Percentiles rank a stretch among this genome's conserved stretches.
These are phyloP conservation scores for Sycophaga agraensis DNA, from an alignment of 1,140 invertebrate species.

Conservation along the genomic window DNA sequence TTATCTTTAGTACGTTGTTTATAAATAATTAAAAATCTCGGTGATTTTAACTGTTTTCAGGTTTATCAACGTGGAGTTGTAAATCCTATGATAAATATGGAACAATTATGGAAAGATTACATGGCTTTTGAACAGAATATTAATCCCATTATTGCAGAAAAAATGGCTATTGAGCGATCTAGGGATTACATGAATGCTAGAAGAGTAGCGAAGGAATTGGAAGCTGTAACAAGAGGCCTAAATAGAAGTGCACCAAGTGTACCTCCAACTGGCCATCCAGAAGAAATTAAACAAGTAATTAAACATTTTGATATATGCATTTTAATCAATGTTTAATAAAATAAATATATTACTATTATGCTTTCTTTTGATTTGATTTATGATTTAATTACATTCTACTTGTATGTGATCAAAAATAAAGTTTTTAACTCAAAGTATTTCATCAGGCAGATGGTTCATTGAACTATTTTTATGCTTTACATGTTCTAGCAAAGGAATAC, in stretches of 20 bases:
- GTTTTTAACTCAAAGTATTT: conserved; percentile 11
- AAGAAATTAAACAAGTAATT: conserved; percentile 89
- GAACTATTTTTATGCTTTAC: not conserved
- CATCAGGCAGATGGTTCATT: not conserved
- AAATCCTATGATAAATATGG: conserved; percentile 97
- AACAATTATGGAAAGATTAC: conserved; percentile 98
- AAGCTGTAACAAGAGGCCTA: conserved; percentile 90
- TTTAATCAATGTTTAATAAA: conserved; percentile 24
- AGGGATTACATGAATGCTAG: conserved; percentile 98
- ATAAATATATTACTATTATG: too few relatives aligned
- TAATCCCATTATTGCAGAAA: conserved; percentile 94
- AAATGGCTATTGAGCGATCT: conserved; percentile 87
- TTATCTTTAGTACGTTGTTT: not conserved
- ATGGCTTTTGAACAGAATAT: conserved; percentile 92
- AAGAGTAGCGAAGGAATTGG: conserved; percentile 94
- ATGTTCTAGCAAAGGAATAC: not conserved
- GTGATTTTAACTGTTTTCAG: conserved; percentile 51
- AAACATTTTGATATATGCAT: conserved; percentile 20
- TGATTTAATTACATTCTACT: conserved; percentile 11
- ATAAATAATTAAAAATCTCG: not conserved
- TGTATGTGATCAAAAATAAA: conserved; percentile 27
- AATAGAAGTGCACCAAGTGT: conserved; percentile 93
- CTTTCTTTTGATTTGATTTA: conserved; percentile 1
- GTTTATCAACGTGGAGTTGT: conserved; percentile 93
- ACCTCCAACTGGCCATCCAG: conserved; percentile 85